phyloP scores from a whole-genome alignment of 2,113 vertebrate genomes.

The Leuciscus idus region DNA sequence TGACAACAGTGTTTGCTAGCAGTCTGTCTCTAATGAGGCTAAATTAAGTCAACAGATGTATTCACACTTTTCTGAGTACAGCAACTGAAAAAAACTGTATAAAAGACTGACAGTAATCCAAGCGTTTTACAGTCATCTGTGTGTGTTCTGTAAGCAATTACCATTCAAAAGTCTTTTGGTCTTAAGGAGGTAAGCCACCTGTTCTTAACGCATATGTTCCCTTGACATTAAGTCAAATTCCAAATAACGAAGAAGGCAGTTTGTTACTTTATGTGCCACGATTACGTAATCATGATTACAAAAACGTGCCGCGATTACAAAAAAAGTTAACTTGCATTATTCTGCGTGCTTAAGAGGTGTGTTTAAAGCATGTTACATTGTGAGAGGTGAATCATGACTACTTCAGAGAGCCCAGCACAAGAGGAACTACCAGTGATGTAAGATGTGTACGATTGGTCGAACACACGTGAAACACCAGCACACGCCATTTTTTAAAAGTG shows the following conservation, averaged over 20 bases:
- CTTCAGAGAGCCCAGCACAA: too few species aligned
- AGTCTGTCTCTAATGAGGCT: conserved; percentile 9
- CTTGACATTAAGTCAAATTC: conserved; percentile 9
- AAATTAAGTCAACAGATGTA: not conserved
- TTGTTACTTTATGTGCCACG: not conserved
- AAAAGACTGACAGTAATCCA: conserved; percentile 32
- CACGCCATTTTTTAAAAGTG: too few species aligned
- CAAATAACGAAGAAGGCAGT: not conserved
- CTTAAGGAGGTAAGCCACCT: conserved; percentile 36
- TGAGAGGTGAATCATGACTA: too few species aligned
- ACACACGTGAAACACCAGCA: too few species aligned
- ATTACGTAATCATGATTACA: too few species aligned
- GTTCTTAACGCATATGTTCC: conserved; percentile 12
- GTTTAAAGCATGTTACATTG: too few species aligned
- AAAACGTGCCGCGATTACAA: too few species aligned
- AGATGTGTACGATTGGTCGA: too few species aligned
- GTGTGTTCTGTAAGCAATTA: conserved; percentile 21
- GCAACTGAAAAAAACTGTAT: not conserved
- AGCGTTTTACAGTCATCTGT: not conserved
- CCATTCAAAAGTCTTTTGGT: conserved; percentile 16
- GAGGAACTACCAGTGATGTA: too few species aligned
- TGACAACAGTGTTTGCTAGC: not conserved
- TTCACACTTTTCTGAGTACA: not conserved
- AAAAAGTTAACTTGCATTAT: too few species aligned
- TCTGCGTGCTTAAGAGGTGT: too few species aligned